phyloP scores from a whole-genome alignment of 2,888 invertebrate species.

The Aricia artaxerxes region DNA sequence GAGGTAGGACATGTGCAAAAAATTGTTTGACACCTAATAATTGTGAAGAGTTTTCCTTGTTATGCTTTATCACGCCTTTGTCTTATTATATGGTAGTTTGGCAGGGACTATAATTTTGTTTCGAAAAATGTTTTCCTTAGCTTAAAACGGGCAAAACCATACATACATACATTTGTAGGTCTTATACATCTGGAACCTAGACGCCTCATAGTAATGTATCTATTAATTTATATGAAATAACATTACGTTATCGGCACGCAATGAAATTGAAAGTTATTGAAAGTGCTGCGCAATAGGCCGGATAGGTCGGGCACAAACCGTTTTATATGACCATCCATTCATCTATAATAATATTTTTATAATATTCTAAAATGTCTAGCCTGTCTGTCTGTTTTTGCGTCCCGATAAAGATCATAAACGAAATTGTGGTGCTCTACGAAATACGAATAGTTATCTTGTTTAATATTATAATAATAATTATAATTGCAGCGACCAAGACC shows the following conservation, averaged over 20 bases:
- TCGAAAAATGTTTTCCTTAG: background rate
- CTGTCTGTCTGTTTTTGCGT: background rate
- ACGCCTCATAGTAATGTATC: background rate
- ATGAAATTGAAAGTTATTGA: background rate
- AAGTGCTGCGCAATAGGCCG: background rate
- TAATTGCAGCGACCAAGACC: too few species aligned
- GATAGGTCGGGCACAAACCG: background rate
- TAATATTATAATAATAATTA: too few species aligned
- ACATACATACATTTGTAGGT: background rate
- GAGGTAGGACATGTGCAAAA: background rate
- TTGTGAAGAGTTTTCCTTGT: background rate
- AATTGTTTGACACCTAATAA: conserved; percentile 1
- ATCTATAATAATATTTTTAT: background rate
- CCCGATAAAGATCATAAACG: too few species aligned
- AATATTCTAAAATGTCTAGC: background rate
- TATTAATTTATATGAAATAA: background rate
- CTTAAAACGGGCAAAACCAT: background rate
- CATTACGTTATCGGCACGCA: background rate
- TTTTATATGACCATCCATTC: background rate
- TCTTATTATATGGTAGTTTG: background rate
- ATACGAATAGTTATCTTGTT: too few species aligned
- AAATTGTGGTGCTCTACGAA: too few species aligned
- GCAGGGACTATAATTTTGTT: too few species aligned
- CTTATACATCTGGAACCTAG: too few species aligned
- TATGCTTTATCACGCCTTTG: background rate